Evolutionary conservation across 2,888 invertebrate species (phyloP), one percentile per base, ranked within the genome.

Genomic region (Mesorhabditis spiculigera): DNA sequence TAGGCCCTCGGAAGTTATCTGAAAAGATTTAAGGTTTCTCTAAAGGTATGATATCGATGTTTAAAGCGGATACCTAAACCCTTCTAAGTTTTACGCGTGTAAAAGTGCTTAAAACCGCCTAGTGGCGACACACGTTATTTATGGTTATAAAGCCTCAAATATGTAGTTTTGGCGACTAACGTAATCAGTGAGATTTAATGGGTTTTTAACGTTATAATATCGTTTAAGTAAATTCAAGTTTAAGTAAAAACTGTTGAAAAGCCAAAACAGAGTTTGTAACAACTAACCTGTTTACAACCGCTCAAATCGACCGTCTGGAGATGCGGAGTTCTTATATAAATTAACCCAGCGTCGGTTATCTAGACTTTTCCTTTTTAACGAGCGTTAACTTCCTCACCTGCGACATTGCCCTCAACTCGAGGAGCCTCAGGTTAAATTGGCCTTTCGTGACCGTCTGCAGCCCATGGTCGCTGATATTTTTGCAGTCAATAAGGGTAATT

Each of bases 401-500:
- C 28, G 74, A 72, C 73, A 85, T 75, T 0, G 78, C 75, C 16
- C 84, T 71, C 43, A 84, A 71, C 63, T 83, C 83, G 41, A 84
- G 66, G 61, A 72, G 73, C 16, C 72, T 66, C 45, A 84, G 71
- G 6, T 77, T 65, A 4, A 50, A 64, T 67, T 84, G 84, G 44
- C 75, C 76, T 5, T 64, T 69, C 2, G 84, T 84, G 8, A 82
- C 74, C 5, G 71, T 70, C 43, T 75, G 76, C 4, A 83, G 76
- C 5, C 84, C 84, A 74, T 79, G 45, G 63, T 71, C 45, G 4
- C 16, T 8, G 6, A 43, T n/a, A 45, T 61, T 71, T 10, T 77
- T 72, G 70, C 85, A 85, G 65, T 85, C 82, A 63, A 86, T 78
- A 64, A 85, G 73, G 6, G 79, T 74, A 68, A 85, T 81, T 65